Percentiles rank a stretch among this genome's conserved stretches.
Evolutionary conservation across 2,113 vertebrate genomes (phyloP).

Genomic region (Burhinus bistriatus): DNA sequence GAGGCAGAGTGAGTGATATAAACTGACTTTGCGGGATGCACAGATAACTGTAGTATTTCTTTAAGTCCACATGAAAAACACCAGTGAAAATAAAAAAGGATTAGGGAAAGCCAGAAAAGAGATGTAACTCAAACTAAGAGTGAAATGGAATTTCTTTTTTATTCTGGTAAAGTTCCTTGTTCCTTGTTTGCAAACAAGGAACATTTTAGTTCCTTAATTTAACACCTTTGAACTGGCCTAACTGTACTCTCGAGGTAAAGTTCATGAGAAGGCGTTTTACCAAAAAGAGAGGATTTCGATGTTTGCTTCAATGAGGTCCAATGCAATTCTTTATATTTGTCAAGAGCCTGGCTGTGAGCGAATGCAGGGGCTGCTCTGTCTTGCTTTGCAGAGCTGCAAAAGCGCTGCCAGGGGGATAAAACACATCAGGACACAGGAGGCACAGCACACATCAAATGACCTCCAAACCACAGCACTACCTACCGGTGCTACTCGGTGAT

Average conservation of each 20-base stretch:
- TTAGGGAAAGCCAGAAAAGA: neutral
- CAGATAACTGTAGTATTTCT: neutral
- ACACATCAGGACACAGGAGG: rapidly evolving
- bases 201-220: neutral
- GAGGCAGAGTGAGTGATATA: conserved; percentile 14
- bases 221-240: neutral
- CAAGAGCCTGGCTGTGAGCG: neutral
- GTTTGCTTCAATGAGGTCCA: neutral
- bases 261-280: neutral
- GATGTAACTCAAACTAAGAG: neutral
- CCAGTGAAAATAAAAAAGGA: neutral
- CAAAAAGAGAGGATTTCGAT: neutral
- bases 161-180: neutral
- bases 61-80: neutral
- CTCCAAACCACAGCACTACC: rapidly evolving
- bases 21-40: conserved; percentile 15
- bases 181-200: neutral
- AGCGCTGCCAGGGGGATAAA: neutral
- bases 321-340: neutral
- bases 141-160: neutral
- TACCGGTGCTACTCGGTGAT: rapidly evolving
- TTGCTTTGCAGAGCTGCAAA: neutral
- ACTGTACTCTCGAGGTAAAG: neutral
- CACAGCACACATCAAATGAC: neutral
- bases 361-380: neutral